Evolutionary conservation across 1,140 invertebrate species (phyloP).

Genomic region (Pristionchus pacificus): DNA sequence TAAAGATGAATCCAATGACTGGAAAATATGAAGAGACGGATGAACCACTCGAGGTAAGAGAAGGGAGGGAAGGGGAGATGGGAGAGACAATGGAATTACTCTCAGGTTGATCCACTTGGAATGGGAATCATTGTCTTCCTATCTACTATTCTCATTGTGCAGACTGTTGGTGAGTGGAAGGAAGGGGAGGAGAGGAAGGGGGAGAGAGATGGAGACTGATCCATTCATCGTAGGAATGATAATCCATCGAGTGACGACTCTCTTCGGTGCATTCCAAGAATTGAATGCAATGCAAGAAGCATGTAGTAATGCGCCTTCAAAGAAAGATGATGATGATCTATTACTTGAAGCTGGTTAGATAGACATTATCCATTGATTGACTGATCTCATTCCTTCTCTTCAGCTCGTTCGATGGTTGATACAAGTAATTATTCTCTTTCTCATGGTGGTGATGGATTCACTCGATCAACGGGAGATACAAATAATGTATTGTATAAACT

Average conservation of each 20-base stretch:
- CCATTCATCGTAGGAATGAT: conserved; percentile 59
- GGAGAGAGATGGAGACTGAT: conserved; percentile 4
- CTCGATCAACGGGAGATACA: conserved; percentile 16
- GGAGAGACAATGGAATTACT: conserved; percentile 49
- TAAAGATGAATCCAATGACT: neutral
- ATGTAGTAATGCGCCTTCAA: conserved; percentile 10
- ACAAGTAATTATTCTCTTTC: conserved; percentile 5
- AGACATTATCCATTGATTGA: conserved; percentile 16
- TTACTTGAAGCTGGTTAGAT: conserved; percentile 34
- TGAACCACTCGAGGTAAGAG: conserved; percentile 46
- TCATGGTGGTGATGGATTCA: conserved; percentile 49
- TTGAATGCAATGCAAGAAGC: conserved; percentile 39
- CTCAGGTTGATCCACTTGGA: conserved; percentile 61
- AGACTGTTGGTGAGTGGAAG: conserved; percentile 48
- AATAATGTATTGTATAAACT: conserved; percentile 40
- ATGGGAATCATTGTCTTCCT: conserved; percentile 62
- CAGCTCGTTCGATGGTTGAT: conserved; percentile 53
- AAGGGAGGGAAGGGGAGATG: conserved; percentile 17
- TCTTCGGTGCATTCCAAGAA: conserved; percentile 53
- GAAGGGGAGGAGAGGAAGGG: neutral
- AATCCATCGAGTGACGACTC: conserved; percentile 60
- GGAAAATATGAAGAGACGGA: conserved; percentile 42
- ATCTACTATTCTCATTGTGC: conserved; percentile 59
- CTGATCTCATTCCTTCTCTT: conserved; percentile 14
- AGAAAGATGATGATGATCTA: conserved; percentile 34